phyloP scores from a whole-genome alignment of 2,888 invertebrate species.

The Ormyrus nitidulus region DNA sequence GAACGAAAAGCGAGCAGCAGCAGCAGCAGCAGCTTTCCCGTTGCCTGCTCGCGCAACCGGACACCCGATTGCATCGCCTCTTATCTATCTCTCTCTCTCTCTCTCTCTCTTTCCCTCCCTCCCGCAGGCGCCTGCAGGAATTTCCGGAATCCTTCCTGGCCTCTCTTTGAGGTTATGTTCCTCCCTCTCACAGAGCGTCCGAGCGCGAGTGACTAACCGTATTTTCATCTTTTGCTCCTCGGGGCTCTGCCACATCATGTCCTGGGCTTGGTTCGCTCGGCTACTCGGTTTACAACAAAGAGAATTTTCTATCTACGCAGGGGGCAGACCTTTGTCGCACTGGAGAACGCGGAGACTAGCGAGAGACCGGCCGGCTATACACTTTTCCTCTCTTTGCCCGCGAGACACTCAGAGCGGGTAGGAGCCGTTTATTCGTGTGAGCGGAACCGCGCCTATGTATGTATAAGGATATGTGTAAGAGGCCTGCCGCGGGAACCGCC shows the following conservation, averaged over 20 bases:
- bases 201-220: constrained; percentile 53
- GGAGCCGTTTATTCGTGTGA: not conserved
- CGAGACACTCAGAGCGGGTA: not conserved
- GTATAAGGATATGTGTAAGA: constrained; percentile 11
- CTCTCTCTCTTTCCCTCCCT: too few relatives aligned
- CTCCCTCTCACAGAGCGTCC: not conserved
- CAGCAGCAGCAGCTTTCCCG: too few relatives aligned
- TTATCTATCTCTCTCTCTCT: too few relatives aligned
- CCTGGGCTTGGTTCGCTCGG: not conserved
- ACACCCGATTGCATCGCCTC: too few relatives aligned
- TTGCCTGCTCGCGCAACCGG: too few relatives aligned
- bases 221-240: constrained; percentile 53
- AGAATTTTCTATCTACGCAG: too few relatives aligned
- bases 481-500: too few relatives aligned
- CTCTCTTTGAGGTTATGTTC: too few relatives aligned
- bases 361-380: constrained; percentile 30
- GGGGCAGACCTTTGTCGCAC: not conserved
- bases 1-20: too few relatives aligned
- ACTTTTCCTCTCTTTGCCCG: constrained; percentile 47
- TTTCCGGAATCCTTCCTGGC: too few relatives aligned
- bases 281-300: too few relatives aligned
- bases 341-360: constrained; percentile 34
- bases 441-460: constrained; percentile 19
- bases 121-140: too few relatives aligned
- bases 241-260: constrained; percentile 43